Evolutionary conservation across 2,113 vertebrate species (phyloP).

Genomic region (Cheirogaleus medius): DNA sequence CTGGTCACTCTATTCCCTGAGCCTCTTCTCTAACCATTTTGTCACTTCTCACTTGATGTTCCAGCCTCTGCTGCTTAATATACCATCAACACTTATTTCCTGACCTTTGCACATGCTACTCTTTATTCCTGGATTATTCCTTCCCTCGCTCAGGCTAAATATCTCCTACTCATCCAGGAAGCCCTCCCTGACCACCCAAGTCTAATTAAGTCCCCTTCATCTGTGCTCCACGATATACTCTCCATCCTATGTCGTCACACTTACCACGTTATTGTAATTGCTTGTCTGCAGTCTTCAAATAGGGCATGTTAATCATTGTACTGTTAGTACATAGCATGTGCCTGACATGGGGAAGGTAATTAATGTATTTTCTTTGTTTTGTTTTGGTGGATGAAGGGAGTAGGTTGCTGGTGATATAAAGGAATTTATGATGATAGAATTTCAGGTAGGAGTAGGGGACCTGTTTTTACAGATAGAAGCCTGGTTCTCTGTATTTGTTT

Average conservation of each 20-base stretch:
- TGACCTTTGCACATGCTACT: not conserved
- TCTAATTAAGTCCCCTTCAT: not conserved
- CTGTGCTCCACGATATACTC: no score
- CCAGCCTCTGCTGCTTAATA: not conserved
- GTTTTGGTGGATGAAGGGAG: not conserved
- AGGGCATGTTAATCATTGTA: not conserved
- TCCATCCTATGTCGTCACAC: not conserved
- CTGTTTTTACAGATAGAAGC: not conserved
- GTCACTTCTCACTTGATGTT: not conserved
- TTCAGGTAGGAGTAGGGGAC: not conserved
- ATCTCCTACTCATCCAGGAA: not conserved
- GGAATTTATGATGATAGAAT: not conserved
- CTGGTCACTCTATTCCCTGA: no score
- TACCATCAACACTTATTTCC: not conserved
- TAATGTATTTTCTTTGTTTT: not conserved
- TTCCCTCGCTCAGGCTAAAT: not conserved
- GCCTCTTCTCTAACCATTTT: not conserved
- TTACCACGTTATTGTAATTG: no score
- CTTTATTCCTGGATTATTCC: not conserved
- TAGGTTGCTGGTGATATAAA: not conserved
- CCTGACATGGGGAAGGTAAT: not conserved
- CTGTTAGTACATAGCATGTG: not conserved
- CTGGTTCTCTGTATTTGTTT: not conserved
- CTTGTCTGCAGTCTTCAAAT: not conserved
- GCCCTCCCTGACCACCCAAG: not conserved